A percentile compares a stretch with the other conserved stretches of the same genome.
Evolutionary conservation across 2,797 vertebrate species (phyloP).

Genomic region (Darevskia mixta): DNA sequence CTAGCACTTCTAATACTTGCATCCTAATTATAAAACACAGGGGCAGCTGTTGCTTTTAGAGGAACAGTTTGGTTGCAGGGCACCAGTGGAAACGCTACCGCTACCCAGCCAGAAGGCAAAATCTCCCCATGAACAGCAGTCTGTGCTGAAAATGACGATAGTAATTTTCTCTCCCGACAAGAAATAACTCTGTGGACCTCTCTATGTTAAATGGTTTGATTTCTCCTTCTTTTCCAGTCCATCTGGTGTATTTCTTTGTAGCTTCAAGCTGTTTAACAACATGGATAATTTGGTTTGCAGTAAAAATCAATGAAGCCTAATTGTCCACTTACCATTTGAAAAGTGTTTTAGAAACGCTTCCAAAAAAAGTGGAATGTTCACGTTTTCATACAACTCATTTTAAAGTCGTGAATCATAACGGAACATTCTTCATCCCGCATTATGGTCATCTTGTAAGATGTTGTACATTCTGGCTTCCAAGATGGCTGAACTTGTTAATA

Average conservation of each 20-base stretch:
- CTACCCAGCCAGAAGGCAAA: conserved; percentile 27
- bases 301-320: conserved; percentile 37
- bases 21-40: conserved; percentile 56
- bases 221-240: conserved; percentile 28
- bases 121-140: background rate
- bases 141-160: background rate
- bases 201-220: background rate
- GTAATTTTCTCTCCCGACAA: conserved; percentile 10
- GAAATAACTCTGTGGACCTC: conserved; percentile 5
- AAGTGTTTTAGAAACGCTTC: conserved; percentile 58
- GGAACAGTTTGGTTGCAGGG: conserved; percentile 30
- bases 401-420: conserved; percentile 8
- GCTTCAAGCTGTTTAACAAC: conserved; percentile 26
- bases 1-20: conserved; percentile 36
- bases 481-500: background rate
- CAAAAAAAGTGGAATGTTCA: conserved; percentile 2
- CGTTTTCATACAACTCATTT: conserved; percentile 6
- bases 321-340: conserved; percentile 20
- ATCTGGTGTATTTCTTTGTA: conserved; percentile 21
- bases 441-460: background rate
- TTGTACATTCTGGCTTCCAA: background rate
- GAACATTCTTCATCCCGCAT: background rate
- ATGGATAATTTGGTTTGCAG: conserved; percentile 12
- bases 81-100: background rate
- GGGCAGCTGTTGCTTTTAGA: conserved; percentile 51